A percentile compares a stretch with the other conserved stretches of the same genome.
Conservation (phyloP, 2,888 invertebrate species). For the Plagodis pulveraria region DNA sequence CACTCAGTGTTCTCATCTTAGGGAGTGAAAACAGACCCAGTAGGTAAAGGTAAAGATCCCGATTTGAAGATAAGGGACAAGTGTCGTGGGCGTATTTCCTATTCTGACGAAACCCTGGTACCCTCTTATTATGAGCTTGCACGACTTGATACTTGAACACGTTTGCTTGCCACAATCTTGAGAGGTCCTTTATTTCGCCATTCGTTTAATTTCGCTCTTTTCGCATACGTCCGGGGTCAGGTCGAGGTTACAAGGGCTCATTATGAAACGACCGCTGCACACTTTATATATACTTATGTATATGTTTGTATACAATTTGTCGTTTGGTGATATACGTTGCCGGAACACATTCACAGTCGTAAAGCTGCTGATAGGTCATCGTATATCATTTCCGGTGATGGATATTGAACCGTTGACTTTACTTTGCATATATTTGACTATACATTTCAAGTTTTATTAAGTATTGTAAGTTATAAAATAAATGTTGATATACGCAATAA, state of each 20-base stretch:
- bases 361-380: no score
- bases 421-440: no score
- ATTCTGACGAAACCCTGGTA: constrained; percentile 52
- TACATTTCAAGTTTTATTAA: no score
- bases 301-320: no score
- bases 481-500: no score
- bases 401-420: no score
- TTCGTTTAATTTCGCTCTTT: constrained; percentile 60
- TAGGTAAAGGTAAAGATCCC: constrained; percentile 48
- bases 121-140: constrained; percentile 78
- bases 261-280: constrained; percentile 28
- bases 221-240: constrained; percentile 33
- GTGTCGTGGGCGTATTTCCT: constrained; percentile 47
- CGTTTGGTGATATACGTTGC: no score
- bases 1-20: constrained; percentile 5
- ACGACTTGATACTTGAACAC: constrained; percentile 78
- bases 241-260: constrained; percentile 23
- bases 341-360: no score
- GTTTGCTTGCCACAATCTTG: constrained; percentile 75
- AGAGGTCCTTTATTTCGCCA: constrained; percentile 64
- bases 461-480: no score
- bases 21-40: constrained; percentile 37
- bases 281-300: neutral
- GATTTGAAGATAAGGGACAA: constrained; percentile 67
- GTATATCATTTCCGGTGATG: no score